Conservation (phyloP, 2,113 vertebrate species). For the Columba janthina region DNA sequence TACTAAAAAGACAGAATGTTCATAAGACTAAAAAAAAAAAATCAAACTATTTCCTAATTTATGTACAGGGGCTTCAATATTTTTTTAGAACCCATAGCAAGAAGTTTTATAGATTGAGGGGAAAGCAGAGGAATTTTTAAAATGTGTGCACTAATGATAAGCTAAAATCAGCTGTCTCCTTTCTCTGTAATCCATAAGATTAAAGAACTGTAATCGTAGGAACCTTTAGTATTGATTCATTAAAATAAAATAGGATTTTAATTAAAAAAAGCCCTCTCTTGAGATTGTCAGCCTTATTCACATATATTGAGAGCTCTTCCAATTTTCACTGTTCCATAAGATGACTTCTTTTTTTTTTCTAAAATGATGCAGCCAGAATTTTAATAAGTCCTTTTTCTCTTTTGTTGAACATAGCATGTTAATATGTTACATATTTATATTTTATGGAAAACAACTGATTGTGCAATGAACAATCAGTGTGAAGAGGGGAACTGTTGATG, state of each 20-base stretch:
- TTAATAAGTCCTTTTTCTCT: not conserved
- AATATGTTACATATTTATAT: not conserved
- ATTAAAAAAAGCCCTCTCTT: not conserved
- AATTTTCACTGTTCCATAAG: not conserved
- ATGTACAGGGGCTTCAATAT: not conserved
- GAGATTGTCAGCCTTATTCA: not conserved
- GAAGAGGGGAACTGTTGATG: not conserved
- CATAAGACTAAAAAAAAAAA: not conserved
- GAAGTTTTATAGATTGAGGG: not conserved
- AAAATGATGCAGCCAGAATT: not conserved
- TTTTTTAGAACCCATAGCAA: not conserved
- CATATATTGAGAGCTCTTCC: not conserved
- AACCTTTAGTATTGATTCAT: not conserved
- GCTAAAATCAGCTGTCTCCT: not conserved
- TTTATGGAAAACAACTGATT: not conserved
- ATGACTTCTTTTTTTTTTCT: not conserved
- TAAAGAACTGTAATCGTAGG: not conserved
- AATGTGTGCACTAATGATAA: not conserved
- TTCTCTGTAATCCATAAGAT: not conserved
- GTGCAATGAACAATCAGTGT: not conserved
- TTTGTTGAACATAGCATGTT: not conserved
- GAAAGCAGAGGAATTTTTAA: not conserved
- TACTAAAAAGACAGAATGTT: not conserved
- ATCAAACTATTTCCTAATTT: not conserved
- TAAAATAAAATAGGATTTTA: slow-evolving; percentile 6